These are phyloP conservation scores for Magallana angulata DNA, from an alignment of 1,140 invertebrate species.

Conservation along the genomic window DNA sequence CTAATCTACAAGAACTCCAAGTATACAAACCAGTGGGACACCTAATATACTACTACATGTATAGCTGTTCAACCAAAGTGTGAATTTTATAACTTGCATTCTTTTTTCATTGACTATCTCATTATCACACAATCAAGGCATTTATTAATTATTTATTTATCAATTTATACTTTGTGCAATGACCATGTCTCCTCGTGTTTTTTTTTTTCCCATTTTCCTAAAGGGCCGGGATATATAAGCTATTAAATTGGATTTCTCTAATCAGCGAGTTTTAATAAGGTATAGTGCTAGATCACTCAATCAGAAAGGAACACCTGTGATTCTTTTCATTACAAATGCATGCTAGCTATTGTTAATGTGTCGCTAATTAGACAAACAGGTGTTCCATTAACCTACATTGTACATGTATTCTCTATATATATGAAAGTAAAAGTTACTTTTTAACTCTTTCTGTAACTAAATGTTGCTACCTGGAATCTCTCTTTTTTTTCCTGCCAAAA, in stretches of 20 bases:
- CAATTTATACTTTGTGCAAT: neutral
- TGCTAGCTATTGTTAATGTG: neutral
- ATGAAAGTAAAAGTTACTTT: too few species aligned
- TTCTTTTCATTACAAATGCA: neutral
- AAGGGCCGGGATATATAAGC: neutral
- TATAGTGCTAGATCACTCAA: neutral
- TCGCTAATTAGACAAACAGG: neutral
- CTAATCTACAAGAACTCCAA: too few species aligned
- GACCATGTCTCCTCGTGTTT: neutral
- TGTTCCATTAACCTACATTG: neutral
- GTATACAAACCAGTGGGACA: too few species aligned
- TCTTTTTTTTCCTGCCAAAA: neutral
- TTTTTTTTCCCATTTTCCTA: neutral
- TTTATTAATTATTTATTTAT: neutral
- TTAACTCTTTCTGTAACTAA: too few species aligned
- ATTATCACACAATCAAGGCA: neutral
- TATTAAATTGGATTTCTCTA: neutral
- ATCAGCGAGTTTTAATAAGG: neutral
- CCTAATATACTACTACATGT: neutral
- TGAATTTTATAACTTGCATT: neutral
- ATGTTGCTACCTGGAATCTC: neutral
- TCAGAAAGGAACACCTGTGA: slow-evolving; percentile 5
- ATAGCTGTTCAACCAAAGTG: neutral
- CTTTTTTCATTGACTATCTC: neutral
- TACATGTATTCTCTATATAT: too few species aligned